Evolutionary conservation across 2,113 vertebrate genomes (phyloP), one percentile per base, ranked within the genome.

Genomic region (Phocoena phocoena): DNA sequence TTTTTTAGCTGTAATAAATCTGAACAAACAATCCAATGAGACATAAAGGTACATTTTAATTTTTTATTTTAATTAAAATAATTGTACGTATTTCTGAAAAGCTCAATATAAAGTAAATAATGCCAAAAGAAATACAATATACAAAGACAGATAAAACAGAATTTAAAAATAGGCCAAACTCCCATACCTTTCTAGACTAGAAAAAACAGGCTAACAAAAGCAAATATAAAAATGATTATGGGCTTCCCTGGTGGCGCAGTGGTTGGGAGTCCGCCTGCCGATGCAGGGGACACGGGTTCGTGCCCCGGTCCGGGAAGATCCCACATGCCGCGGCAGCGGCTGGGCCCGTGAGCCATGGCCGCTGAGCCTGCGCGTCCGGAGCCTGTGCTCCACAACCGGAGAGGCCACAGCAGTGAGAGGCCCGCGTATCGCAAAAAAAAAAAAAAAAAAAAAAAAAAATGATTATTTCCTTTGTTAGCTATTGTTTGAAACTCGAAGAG

Each of bases 101-200:
- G 33, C 10, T 93, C 84, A 93, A 53, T 50, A 23, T n/a, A 80
- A 95, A 85, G 82, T 28, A 96, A 70, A 65, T 73, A 62, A 81
- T 80, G 85, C 31, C 11, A 67, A 94, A 89, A 86, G 55, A 90
- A 92, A 94, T 58, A 74, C 3, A 96, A 58, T 50, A 60, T 38
- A 44, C 7, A 38, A 21, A 92, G 33, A 92, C 0, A 90, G 26
- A 88, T 31, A 88, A 6, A 90, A 67, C 10, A 62, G 77, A 93
- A 55, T 85, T 87, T 1, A 9, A 86, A 65, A 23, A 44, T 50
- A 70, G 55, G 33, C 0, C 47, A 97, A 79, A 10, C 9, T 70
- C 84, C 18, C 71, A 67, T 93, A 91, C 6, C 28, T n/a, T 67
- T 86, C 2, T 71, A 90, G 21, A 96, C 1, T 63, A 26, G 25